Evolutionary conservation across 1,140 invertebrate species (phyloP).

Genomic region (Hypsibius dujardini): DNA sequence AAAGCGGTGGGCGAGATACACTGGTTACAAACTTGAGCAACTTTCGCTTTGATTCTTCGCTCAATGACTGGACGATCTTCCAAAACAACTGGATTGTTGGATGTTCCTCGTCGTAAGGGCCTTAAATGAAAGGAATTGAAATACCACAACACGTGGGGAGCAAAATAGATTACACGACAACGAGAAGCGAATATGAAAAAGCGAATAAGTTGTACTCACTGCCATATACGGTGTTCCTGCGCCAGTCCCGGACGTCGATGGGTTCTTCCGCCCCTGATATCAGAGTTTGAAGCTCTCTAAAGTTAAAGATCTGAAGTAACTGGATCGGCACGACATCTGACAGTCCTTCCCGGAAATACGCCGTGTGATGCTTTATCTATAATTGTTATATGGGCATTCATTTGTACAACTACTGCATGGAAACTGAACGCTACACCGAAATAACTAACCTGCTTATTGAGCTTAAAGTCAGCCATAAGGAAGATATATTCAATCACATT

Average conservation of each 20-base stretch:
- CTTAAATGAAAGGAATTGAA: too few relatives aligned
- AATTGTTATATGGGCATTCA: too few relatives aligned
- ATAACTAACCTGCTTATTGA: slow-evolving; percentile 62
- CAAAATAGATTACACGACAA: too few relatives aligned
- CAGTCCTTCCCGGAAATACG: slow-evolving; percentile 43
- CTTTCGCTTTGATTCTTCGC: slow-evolving; percentile 61
- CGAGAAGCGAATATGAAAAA: too few relatives aligned
- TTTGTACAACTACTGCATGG: too few relatives aligned
- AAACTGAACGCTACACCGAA: too few relatives aligned
- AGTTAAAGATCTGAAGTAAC: slow-evolving; percentile 85
- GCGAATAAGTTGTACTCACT: too few relatives aligned
- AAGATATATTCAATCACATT: slow-evolving; percentile 94
- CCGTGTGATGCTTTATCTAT: too few relatives aligned
- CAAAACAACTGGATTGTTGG: slow-evolving; percentile 60
- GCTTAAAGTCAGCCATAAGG: slow-evolving; percentile 80
- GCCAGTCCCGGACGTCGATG: slow-evolving; percentile 76
- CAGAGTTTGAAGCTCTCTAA: slow-evolving; percentile 76
- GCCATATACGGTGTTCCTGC: slow-evolving; percentile 58
- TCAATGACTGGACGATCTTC: slow-evolving; percentile 60
- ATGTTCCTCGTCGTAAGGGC: slow-evolving; percentile 58
- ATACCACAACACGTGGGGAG: too few relatives aligned
- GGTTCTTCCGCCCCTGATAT: slow-evolving; percentile 80
- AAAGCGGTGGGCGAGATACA: slow-evolving; percentile 77
- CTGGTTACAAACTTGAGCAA: slow-evolving; percentile 91
- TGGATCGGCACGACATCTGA: slow-evolving; percentile 70